Conservation (phyloP, 1,140 invertebrate genomes). For the Hyles vespertilio region DNA sequence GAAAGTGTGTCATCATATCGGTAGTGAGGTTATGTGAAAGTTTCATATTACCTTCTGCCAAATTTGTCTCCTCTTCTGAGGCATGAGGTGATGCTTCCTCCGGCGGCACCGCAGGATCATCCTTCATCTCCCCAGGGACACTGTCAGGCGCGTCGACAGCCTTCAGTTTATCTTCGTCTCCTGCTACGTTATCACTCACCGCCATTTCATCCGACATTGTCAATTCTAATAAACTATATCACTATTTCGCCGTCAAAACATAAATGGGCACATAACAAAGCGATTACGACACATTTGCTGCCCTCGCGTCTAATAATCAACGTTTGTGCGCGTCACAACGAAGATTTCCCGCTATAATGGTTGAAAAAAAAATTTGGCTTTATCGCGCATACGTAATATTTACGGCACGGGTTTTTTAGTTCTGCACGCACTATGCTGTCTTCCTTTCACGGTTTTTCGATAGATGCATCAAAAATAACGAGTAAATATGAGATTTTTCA, state of each 20-base stretch:
- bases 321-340: constrained; percentile 66
- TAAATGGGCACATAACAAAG: constrained; percentile 63
- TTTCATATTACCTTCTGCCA: constrained; percentile 36
- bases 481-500: constrained; percentile 8
- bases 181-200: constrained; percentile 60
- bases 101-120: constrained; percentile 11
- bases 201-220: constrained; percentile 74
- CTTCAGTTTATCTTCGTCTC: constrained; percentile 42
- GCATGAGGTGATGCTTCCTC: constrained; percentile 15
- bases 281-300: constrained; percentile 51
- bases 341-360: constrained; percentile 71
- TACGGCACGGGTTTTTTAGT: constrained; percentile 12
- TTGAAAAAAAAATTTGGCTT: constrained; percentile 43
- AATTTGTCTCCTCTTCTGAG: constrained; percentile 17
- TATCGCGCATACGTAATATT: constrained; percentile 24
- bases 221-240: constrained; percentile 57
- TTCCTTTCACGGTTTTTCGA: too few species aligned
- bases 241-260: constrained; percentile 53
- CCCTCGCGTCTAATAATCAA: constrained; percentile 46
- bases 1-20: constrained; percentile 40
- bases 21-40: constrained; percentile 51
- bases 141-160: constrained; percentile 18
- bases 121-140: constrained; percentile 19
- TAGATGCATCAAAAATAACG: not conserved
- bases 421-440: not conserved